Evolutionary conservation across 2,797 vertebrate genomes (phyloP), one percentile per base, ranked within the genome.

Genomic region (Pantherophis vulpinus): DNA sequence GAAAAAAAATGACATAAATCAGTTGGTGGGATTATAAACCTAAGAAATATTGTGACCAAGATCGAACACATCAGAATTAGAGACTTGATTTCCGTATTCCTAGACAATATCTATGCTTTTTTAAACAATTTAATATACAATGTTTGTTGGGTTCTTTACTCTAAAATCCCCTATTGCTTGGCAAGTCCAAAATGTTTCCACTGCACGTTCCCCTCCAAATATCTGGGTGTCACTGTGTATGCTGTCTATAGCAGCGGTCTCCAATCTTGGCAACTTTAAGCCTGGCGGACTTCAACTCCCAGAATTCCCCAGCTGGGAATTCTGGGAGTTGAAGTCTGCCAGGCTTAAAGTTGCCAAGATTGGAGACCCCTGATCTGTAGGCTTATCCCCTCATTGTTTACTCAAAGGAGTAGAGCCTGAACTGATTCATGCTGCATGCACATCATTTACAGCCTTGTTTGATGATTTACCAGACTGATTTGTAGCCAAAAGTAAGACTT

Each of bases 11-110:
- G 6, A 8, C 5, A 23, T 54, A 70, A 9, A 18, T 70, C 9
- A 16, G 6, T 20, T 58, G 25, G 4, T 25, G 27, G 55, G 27
- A 56, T 42, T 27, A 47, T n/a, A 32, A 23, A 16, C 11, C 47
- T 14, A 92, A 90, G n/a, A 93, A 86, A 29, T 79, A 2, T 74
- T 83, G 90, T 88, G 54, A 1, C 89, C 79, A 87, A 88, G 92
- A 6, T 86, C 37, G 37, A 63, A 0, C 79, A 23, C 25, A 3
- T 89, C 93, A 94, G 74, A 55, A 79, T 93, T 60, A 8, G 23
- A 70, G 93, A 86, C 89, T 93, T 90, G 70, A 14, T 96, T 89
- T 86, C 70, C 23, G 92, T 70, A 42, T 6, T 2, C n/a, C 58
- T 29, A 91, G 90, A 58, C 90, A 58, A 32, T 27, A 54, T n/a